phyloP scores from a whole-genome alignment of 2,888 invertebrate genomes.

The Globia sparganii region DNA sequence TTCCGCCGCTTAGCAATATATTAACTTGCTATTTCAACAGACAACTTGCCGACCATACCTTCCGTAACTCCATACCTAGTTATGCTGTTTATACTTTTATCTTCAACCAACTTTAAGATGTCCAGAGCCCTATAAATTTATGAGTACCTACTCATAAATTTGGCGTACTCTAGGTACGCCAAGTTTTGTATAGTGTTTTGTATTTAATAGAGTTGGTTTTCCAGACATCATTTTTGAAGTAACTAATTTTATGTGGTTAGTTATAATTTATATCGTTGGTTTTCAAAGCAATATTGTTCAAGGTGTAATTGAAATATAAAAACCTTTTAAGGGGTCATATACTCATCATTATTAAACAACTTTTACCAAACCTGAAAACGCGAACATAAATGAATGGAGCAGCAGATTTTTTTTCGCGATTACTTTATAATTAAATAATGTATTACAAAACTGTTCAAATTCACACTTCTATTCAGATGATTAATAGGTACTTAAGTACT shows the following conservation, averaged over 20 bases:
- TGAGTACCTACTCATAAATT: too few relatives aligned
- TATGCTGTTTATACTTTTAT: conserved; percentile 25
- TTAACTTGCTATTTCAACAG: conserved; percentile 43
- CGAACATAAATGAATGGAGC: background rate
- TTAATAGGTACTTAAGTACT: background rate
- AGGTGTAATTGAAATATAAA: background rate
- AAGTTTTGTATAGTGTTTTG: conserved; percentile 5
- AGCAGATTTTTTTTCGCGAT: background rate
- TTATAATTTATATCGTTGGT: background rate
- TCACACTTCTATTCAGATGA: background rate
- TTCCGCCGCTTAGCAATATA: conserved; percentile 53
- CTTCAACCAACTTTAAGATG: conserved; percentile 22
- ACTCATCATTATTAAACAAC: background rate
- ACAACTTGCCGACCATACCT: conserved; percentile 21
- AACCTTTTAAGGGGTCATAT: background rate
- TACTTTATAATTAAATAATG: background rate
- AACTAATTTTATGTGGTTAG: background rate
- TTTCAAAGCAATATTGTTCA: background rate
- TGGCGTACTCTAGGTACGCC: too few relatives aligned
- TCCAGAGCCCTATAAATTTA: conserved; percentile 16
- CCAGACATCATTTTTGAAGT: rapidly evolving
- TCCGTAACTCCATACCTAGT: conserved; percentile 13
- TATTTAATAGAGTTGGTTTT: background rate
- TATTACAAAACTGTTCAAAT: background rate
- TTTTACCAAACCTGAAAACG: background rate